Base-by-base conservation (phyloP, 2,888 invertebrate genomes). In the Azorinus chamasolen region DNA sequence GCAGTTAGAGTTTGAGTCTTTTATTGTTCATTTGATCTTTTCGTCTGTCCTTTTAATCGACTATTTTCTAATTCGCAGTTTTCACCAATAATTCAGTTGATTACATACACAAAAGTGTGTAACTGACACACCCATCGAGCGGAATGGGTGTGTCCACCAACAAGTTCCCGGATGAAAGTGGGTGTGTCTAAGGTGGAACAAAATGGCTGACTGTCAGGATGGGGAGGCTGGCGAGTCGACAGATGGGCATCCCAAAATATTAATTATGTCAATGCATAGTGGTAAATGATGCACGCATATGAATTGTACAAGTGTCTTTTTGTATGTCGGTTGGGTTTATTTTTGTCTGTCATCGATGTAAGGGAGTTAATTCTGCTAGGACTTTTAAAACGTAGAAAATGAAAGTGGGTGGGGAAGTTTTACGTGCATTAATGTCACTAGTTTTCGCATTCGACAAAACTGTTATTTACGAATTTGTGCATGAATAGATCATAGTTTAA, bases 141-240 rank as follows among this genome's bases (percentile, higher is more conserved):
- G 63, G 51, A 61, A 69, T 72, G 65, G 69, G 69, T 71, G 72
- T 72, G 72, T 72, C 72, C 59, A 53, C 24, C 16, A 18, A 16
- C n/a, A 76, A 65, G 54, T 70, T 65, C 76, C 76, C 76, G 76
- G 76, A 76, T 76, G 76, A 70, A 57, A 55, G 70, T 65, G 54
- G 76, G 76, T 70, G 76, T 76, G 76, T 65, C 76, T 41, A n/a
- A 70, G 70, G 69, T 70, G 70, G 70, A 61, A 48, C 66, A 76
- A 76, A 53, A 76, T 76, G 76, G 76, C 76, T 53, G 76, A 65
- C 61, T 27, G 65, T 37, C 55, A 70, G 61, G 76, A 76, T 65
- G 76, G 61, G 53, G 76, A 76, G 41, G 58, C 70, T 66, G 64
- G 55, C 16, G 62, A 39, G 22, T 50, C 48, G 45, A 57, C 54